These are phyloP conservation scores for Eptesicus fuscus DNA, from an alignment of 2,113 vertebrate genomes.

Conservation along the genomic window DNA sequence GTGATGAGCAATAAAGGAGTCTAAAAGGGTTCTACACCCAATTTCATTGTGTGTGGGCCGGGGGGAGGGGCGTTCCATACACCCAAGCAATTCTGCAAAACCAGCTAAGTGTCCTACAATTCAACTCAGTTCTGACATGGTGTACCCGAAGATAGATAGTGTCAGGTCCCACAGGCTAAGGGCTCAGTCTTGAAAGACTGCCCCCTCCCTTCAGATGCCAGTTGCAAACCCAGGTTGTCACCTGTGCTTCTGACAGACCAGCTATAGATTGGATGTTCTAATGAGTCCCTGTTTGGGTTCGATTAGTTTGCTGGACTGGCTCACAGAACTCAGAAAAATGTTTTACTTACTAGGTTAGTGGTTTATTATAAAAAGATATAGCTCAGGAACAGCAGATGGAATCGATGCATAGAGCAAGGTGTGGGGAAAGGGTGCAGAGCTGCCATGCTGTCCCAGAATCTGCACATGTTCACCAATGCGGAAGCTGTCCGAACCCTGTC, in stretches of 20 bases:
- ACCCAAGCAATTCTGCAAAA: neutral
- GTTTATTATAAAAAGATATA: neutral
- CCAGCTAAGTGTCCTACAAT: neutral
- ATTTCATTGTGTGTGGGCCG: neutral
- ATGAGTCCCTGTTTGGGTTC: too few relatives aligned
- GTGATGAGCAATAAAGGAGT: neutral
- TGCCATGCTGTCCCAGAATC: neutral
- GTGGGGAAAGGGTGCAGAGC: neutral
- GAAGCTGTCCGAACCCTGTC: neutral
- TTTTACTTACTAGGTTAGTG: neutral
- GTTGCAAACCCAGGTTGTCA: neutral
- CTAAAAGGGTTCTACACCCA: neutral
- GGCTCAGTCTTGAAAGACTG: neutral
- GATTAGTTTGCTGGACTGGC: neutral
- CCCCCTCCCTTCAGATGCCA: neutral
- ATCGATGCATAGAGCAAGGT: neutral
- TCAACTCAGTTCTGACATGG: neutral
- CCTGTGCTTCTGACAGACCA: neutral
- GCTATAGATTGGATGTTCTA: neutral
- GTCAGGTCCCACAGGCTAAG: neutral
- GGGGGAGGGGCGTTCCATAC: too few relatives aligned
- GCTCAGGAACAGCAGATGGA: neutral
- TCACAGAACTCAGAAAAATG: neutral
- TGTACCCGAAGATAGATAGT: neutral
- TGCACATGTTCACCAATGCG: neutral